phyloP scores from a whole-genome alignment of 2,797 vertebrate species.

The Threskiornis aethiopicus region DNA sequence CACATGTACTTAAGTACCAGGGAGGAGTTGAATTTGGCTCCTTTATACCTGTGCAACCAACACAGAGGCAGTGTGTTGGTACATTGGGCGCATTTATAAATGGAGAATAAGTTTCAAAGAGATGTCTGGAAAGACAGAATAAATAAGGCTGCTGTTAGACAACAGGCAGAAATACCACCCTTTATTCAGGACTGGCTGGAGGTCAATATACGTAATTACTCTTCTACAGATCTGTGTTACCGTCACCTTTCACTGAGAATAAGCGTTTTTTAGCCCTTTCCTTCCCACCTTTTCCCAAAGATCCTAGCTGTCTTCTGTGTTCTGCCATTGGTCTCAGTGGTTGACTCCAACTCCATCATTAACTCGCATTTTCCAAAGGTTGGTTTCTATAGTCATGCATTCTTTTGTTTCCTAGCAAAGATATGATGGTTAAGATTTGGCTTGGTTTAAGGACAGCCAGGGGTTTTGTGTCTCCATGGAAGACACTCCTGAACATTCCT shows the following conservation, averaged over 20 bases:
- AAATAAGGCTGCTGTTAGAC: background rate
- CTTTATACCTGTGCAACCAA: background rate
- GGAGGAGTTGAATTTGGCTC: background rate
- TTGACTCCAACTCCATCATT: background rate
- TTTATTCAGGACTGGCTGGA: background rate
- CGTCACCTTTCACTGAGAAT: background rate
- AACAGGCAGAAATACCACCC: background rate
- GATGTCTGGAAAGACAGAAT: background rate
- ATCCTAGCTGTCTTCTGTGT: background rate
- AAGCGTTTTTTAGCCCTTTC: background rate
- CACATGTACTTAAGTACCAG: background rate
- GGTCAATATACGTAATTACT: background rate
- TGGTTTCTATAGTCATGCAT: background rate
- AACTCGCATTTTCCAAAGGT: background rate
- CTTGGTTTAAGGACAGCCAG: background rate
- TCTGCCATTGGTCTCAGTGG: background rate
- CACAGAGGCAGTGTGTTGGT: background rate
- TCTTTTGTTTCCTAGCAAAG: background rate
- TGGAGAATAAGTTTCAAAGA: background rate
- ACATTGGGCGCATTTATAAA: background rate
- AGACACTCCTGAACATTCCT: background rate
- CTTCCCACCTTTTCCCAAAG: background rate
- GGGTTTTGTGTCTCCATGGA: background rate
- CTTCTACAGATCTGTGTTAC: background rate
- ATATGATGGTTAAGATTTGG: background rate